Base-by-base conservation (phyloP, 2,888 invertebrate genomes). In the Leptopilina myrica region DNA sequence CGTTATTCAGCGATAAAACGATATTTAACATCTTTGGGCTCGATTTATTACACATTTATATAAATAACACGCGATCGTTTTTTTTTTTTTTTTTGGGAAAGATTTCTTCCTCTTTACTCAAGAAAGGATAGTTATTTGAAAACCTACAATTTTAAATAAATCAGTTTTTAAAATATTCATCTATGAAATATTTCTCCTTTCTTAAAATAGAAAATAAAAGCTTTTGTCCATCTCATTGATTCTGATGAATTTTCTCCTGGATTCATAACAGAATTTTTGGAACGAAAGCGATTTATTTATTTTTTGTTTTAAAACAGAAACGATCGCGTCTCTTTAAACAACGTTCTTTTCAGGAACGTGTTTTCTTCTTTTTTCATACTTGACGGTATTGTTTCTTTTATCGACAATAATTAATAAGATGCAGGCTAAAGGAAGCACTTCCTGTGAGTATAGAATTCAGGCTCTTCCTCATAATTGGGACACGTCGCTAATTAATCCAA, bases 1-100 rank as follows among this genome's bases (percentile, higher is more conserved):
- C 81, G 80, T 83, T 84, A 85, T 80, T 86, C 85, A 87, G 86
- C 90, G 87, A 88, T 80, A 88, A 89, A 86, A 88, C 87, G 87
- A 88, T 91, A 90, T 87, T 85, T 91, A 92, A 91, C 91, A 91
- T 92, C 91, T 92, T 92, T 92, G 91, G 91, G 89, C 89, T 92
- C 88, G 89, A 89, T 90, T 91, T 90, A 91, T 91, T 91, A 92
- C 91, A 92, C 92, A 91, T 90, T 89, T 90, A 90, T 89, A 88
- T 88, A 73, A 88, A 85, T 88, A 84, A 73, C 79, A 67, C 59
- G 73, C 73, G 73, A 73, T 73, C 73, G 73, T 33, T 56, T 73
- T 73, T 26, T 20, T 20, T 20, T 33, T 56, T 73, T 73, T 26
- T 20, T 20, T 20, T 20, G 5, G 33, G 5, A 33, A 59, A 53